These are phyloP conservation scores for Saguinus imperator DNA, from an alignment of 2,113 vertebrate genomes.

Conservation along the genomic window DNA sequence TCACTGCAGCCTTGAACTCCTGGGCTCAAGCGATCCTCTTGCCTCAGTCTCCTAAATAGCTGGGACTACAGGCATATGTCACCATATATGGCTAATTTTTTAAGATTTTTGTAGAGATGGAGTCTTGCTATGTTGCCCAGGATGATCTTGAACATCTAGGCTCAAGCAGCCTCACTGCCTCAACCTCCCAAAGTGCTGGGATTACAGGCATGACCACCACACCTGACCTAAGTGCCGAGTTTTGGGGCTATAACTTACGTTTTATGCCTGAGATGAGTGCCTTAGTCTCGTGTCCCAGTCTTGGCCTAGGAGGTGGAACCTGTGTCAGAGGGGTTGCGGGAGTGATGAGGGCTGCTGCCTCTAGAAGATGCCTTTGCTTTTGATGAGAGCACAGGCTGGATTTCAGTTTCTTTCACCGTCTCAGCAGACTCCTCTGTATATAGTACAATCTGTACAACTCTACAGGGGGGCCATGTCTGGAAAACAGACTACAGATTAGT, in stretches of 20 bases:
- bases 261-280: background rate
- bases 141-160: background rate
- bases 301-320: background rate
- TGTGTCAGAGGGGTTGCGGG: too few relatives aligned
- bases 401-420: background rate
- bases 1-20: background rate
- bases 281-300: background rate
- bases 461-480: background rate
- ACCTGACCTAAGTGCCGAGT: background rate
- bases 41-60: background rate
- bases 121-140: background rate
- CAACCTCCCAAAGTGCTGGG: background rate
- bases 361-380: background rate
- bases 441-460: background rate
- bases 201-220: background rate
- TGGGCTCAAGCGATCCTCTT: background rate
- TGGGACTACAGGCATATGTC: background rate
- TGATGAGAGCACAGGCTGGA: background rate
- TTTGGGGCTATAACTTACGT: background rate
- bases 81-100: background rate
- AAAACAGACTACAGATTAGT: background rate
- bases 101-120: background rate
- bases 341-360: background rate
- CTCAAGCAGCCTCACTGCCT: background rate
- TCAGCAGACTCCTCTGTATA: background rate